Conservation (phyloP, 2,113 vertebrate species). For the Paradisaea rubra region DNA sequence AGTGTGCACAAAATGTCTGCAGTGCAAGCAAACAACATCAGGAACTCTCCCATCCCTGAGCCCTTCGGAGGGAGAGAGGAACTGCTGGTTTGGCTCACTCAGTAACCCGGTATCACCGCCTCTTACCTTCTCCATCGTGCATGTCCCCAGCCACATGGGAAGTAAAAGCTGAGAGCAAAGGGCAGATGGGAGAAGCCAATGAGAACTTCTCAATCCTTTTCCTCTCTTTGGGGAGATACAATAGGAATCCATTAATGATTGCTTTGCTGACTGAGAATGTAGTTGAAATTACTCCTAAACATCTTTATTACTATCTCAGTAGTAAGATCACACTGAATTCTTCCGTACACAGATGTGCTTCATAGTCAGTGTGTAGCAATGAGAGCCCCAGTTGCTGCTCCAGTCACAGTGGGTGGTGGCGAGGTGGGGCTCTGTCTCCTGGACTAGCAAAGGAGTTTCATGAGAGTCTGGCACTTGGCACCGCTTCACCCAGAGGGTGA, state of each 20-base stretch:
- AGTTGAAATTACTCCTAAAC: conserved; percentile 75
- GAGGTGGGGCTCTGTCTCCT: conserved; percentile 47
- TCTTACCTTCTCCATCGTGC: conserved; percentile 76
- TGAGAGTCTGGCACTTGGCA: conserved; percentile 55
- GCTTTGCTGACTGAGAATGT: conserved; percentile 82
- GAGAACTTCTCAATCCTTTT: conserved; percentile 74
- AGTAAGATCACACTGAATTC: conserved; percentile 77
- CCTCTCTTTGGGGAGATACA: conserved; percentile 71
- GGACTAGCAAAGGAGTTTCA: conserved; percentile 45
- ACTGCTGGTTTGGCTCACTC: conserved; percentile 76
- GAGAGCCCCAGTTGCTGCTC: conserved; percentile 64
- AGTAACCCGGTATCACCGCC: conserved; percentile 69
- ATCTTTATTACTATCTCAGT: conserved; percentile 75
- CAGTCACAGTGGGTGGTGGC: conserved; percentile 55
- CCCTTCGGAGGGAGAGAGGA: conserved; percentile 71
- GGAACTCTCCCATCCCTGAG: conserved; percentile 72
- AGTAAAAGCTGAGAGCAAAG: conserved; percentile 69
- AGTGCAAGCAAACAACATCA: conserved; percentile 74
- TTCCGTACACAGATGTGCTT: conserved; percentile 71
- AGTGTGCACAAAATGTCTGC: conserved; percentile 78
- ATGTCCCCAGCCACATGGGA: conserved; percentile 75
- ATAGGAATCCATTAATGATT: conserved; percentile 77
- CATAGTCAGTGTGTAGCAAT: conserved; percentile 74
- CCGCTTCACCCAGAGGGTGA: conserved; percentile 44
- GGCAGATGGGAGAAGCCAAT: conserved; percentile 74